Conservation (phyloP, 2,113 vertebrate species). For the Brachyistius frenatus region DNA sequence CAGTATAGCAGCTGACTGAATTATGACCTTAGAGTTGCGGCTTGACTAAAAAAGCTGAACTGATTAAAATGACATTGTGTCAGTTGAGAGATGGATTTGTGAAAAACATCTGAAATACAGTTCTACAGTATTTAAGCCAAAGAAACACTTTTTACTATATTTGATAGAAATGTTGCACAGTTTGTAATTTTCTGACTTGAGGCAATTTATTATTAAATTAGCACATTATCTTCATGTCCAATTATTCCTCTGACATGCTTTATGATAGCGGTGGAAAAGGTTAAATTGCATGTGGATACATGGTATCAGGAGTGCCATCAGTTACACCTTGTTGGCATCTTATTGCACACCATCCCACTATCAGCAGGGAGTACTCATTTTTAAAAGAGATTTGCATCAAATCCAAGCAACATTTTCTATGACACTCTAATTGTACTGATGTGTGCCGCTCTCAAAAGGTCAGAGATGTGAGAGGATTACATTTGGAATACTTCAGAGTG, state of each 20-base stretch:
- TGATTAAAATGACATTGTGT: neutral
- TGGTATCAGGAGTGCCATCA: slow-evolving; percentile 87
- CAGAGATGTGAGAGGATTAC: slow-evolving; percentile 90
- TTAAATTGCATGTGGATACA: slow-evolving; percentile 80
- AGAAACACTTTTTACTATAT: neutral
- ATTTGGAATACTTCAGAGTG: slow-evolving; percentile 85
- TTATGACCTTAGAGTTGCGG: neutral
- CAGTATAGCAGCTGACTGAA: neutral
- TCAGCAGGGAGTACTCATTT: slow-evolving; percentile 86
- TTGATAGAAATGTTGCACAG: slow-evolving; percentile 9
- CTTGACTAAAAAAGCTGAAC: neutral
- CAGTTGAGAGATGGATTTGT: neutral
- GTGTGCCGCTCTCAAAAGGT: slow-evolving; percentile 86
- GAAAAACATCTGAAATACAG: neutral
- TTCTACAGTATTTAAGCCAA: neutral
- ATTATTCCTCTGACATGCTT: slow-evolving; percentile 65
- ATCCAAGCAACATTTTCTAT: slow-evolving; percentile 82
- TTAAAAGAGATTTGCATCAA: slow-evolving; percentile 89
- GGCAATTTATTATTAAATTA: slow-evolving; percentile 53
- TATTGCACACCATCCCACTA: slow-evolving; percentile 86
- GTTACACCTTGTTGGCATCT: slow-evolving; percentile 88
- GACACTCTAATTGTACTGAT: slow-evolving; percentile 89
- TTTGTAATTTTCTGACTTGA: slow-evolving; percentile 12
- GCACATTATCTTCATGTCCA: slow-evolving; percentile 53
- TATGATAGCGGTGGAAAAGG: slow-evolving; percentile 61